A percentile compares a stretch with the other conserved stretches of the same genome.
Conservation (phyloP, 2,113 vertebrate genomes). For the Emydocephalus ijimae region DNA sequence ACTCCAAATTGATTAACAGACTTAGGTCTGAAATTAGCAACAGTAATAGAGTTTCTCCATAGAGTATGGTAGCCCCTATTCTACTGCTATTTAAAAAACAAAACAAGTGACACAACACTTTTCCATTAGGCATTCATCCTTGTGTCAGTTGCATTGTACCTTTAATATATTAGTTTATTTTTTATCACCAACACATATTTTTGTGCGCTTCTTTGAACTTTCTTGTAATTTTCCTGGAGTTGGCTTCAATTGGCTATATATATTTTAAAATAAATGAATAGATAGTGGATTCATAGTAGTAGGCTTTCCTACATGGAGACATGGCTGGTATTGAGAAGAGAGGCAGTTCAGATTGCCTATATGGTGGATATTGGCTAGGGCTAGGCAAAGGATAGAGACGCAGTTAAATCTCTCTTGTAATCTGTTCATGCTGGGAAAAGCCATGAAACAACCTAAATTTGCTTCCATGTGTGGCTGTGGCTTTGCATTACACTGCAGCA, state of each 20-base stretch:
- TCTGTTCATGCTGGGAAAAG: background rate
- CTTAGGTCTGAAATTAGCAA: background rate
- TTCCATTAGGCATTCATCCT: background rate
- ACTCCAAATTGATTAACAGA: background rate
- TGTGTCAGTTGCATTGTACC: background rate
- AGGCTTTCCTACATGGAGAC: background rate
- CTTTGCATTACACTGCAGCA: no score
- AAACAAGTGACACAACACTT: background rate
- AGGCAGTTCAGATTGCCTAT: no score
- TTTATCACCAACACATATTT: background rate
- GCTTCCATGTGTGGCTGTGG: background rate
- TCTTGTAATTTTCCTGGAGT: background rate
- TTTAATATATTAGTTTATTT: background rate
- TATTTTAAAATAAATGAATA: background rate
- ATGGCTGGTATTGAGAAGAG: background rate
- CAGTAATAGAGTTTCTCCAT: background rate
- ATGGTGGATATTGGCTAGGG: background rate
- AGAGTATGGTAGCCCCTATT: background rate
- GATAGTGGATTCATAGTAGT: background rate
- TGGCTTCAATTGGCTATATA: background rate
- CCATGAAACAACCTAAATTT: background rate
- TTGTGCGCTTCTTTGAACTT: background rate
- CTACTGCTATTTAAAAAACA: background rate
- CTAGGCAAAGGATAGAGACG: background rate
- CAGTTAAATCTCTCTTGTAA: background rate